A percentile compares a stretch with the other conserved stretches of the same genome.
phyloP scores from a whole-genome alignment of 2,888 invertebrate genomes.

The Trachelus stipa region DNA sequence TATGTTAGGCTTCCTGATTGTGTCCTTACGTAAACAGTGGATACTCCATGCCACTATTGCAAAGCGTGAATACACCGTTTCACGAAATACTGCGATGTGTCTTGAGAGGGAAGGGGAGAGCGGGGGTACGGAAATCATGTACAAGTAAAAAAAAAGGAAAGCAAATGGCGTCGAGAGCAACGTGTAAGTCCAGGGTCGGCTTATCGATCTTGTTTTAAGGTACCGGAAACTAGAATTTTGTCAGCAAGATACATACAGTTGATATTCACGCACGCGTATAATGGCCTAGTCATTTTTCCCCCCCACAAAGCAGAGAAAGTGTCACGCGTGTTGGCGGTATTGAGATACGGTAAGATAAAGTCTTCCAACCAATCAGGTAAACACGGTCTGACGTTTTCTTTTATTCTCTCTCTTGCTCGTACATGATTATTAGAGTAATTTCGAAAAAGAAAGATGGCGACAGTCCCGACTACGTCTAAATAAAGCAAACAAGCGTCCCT shows the following conservation, averaged over 20 bases:
- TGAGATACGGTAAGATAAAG: not conserved
- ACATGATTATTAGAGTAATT: not conserved
- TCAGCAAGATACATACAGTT: not conserved
- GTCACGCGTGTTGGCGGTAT: not conserved
- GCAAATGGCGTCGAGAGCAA: not conserved
- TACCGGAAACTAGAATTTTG: not conserved
- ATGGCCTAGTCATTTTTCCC: not conserved
- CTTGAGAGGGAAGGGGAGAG: rapidly evolving
- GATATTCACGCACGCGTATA: not conserved
- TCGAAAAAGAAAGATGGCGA: not conserved
- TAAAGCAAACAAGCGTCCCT: not conserved
- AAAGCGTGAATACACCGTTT: not conserved
- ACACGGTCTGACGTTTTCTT: not conserved
- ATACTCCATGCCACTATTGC: not conserved
- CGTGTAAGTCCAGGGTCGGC: not conserved
- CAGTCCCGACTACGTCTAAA: not conserved
- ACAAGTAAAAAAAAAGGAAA: too few relatives aligned
- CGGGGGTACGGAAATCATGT: too few relatives aligned
- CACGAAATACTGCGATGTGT: not conserved
- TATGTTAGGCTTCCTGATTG: not conserved
- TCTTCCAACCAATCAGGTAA: not conserved
- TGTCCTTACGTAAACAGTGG: not conserved
- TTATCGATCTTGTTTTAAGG: not conserved
- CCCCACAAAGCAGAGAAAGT: not conserved
- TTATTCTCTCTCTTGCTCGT: not conserved